Evolutionary conservation across 2,888 invertebrate species (phyloP), one percentile per base, ranked within the genome.

Genomic region (Agrotis exclamationis): DNA sequence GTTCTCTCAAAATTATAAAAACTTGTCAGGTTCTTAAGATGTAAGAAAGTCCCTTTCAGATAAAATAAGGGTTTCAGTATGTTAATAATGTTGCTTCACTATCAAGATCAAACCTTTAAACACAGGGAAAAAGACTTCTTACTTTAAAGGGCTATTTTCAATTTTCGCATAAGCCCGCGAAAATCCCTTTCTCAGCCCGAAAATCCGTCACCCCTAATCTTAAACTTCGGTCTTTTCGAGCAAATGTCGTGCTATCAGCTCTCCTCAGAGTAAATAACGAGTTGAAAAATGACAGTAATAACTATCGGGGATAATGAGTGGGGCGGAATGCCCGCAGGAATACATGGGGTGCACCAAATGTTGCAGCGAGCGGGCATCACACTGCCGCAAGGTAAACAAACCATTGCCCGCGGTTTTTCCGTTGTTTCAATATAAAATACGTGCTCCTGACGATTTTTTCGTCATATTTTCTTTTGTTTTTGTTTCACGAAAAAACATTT

Each of bases 241-340:
- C 94, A 94, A 95, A 96, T 94, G 94, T 94, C 95, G 91, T 88
- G 95, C 92, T 96, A 96, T 96, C 95, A 94, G 94, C 93, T 93
- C 92, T 92, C 87, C 91, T 93, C 95, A 94, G 94, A 95, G 95
- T 96, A 96, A 96, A 96, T 96, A 96, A 96, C 95, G 95, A 96
- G 96, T 96, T 96, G 96, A 96, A 96, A 96, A 96, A 96, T 96
- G 95, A 95, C 95, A 93, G 96, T 93, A 95, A 96, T 96, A 96
- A 96, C 96, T 96, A 95, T 95, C 88, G 92, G 92, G 93, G 91
- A 91, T 96, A 96, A 96, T 96, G 96, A 95, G 93, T 93, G 91
- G 96, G 96, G 96, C 88, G 94, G 92, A 88, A 95, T 93, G 93
- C 96, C 96, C 96, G 78, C 83, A 93, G 96, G 96, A 94, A 94